Base-by-base conservation (phyloP, 2,888 invertebrate species). In the Terebella lapidaria region DNA sequence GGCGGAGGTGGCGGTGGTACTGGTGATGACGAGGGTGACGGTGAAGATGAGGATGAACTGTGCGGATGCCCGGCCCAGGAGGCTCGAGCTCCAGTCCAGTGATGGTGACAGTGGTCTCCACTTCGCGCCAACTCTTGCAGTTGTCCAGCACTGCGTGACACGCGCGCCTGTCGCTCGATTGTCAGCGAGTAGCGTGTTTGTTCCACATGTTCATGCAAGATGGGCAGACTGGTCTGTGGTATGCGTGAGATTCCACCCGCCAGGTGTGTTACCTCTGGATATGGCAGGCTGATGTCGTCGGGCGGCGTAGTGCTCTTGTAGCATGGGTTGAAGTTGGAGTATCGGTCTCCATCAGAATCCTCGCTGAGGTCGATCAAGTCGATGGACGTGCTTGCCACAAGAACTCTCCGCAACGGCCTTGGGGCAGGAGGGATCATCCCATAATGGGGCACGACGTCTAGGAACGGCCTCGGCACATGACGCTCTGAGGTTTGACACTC, bases 251-350 rank as follows among this genome's bases (percentile, higher is more conserved):
- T 20, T 10, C n/a, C 10, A 5, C 22, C 5, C 10, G 5, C 53
- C 27, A 22, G 5, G 15, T 25, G 53, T 4, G 27, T 4, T 5
- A 28, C 18, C 18, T 18, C 20, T 24, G 25, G 45, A 22, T 46
- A 46, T 24, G 24, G 59, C 29, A 26, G 2, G 29, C 15, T 20
- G 3, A 42, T 27, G 49, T 62, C 59, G 20, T 54, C 53, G 2
- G 66, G 67, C 5, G 67, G 65, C 3, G 65, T 66, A 20, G 59
- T 61, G 53, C 65, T 63, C 57, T 67, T 62, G 55, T 63, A 67
- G 49, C 65, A 51, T 3, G 67, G 67, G 56, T 67, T 67, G 46
- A 66, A 63, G 53, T 53, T 53, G 22, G 61, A 45, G 29, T 27
- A 53, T 5, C 27, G 26, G 15, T 53, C 53, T 2, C 49, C 28